phyloP scores from a whole-genome alignment of 2,113 vertebrate genomes.

The Tamias sibiricus region DNA sequence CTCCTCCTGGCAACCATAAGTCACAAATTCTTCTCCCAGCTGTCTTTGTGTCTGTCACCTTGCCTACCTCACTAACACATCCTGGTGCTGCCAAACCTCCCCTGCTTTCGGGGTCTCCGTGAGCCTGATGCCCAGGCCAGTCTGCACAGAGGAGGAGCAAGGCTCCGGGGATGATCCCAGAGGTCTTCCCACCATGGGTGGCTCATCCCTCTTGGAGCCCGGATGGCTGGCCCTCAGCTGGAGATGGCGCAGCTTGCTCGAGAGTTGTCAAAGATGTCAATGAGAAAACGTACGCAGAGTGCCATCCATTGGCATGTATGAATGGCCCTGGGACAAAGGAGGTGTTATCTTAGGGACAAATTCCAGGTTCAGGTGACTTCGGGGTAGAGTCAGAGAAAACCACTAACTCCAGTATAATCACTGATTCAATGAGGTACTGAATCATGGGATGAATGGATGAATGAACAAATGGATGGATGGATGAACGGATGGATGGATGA shows the following conservation, averaged over 20 bases:
- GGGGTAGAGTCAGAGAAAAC: neutral
- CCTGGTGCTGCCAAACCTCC: neutral
- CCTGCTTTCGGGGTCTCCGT: no score
- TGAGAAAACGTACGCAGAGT: no score
- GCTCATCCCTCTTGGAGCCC: no score
- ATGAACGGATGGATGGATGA: neutral
- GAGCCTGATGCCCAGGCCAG: fast-evolving
- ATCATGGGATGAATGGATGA: neutral
- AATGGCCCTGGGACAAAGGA: neutral
- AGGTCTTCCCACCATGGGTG: no score
- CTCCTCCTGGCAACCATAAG: neutral
- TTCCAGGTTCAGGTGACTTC: neutral
- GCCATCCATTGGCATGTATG: no score
- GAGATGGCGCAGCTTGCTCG: fast-evolving
- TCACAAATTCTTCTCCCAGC: neutral
- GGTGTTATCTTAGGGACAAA: no score
- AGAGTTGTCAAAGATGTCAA: neutral
- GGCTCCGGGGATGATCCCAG: no score
- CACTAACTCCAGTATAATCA: neutral
- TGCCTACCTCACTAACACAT: neutral
- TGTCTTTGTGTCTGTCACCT: neutral
- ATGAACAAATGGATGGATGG: neutral
- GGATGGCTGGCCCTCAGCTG: neutral
- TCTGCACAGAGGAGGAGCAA: neutral
- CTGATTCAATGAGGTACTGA: neutral